Evolutionary conservation across 2,113 vertebrate genomes (phyloP), one percentile per base, ranked within the genome.

Genomic region (Phalacrocorax aristotelis): DNA sequence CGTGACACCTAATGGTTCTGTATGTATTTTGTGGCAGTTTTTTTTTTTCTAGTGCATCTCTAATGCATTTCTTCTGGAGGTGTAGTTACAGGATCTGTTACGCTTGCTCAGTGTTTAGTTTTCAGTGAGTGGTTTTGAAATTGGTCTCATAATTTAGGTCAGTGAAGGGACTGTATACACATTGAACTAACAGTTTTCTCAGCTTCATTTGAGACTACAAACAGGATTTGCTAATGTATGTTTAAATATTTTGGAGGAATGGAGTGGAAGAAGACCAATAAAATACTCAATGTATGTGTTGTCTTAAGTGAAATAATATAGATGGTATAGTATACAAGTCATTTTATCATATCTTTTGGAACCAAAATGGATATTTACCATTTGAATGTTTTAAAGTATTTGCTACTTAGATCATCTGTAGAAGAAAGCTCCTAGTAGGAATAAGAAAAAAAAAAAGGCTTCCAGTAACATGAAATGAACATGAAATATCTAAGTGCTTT

Each of bases 121-220:
- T 97, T 82, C 77, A 93, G 70, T 91, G 80, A 81, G 93, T 95
- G 77, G 40, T 95, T 95, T 96, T 95, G 91, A 98, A 97, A 85
- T 54, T 89, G 87, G 93, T 93, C 96, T 94, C 97, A 58, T 81
- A 97, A 97, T 98, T 98, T 96, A 96, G 96, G 96, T 97, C 96
- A 98, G 75, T 71, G 78, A 93, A 90, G 26, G 54, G 61, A 93
- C 87, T 88, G 52, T 85, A 40, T 78, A 51, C 78, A 66, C 52
- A 72, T 86, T 87, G 78, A 95, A 76, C 86, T 90, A 98, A 92
- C 83, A 96, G 72, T 84, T 92, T 93, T 85, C 54, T 44, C 60
- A 57, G 88, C 48, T 88, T 93, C 65, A 22, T 6, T 4, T 80
- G 90, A 81, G 75, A n/a, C 17, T 86, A 32, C 49, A 69, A 70